These are phyloP conservation scores for Montipora efflorescens DNA, from an alignment of 64 coral and sea anemone species.

Conservation along the genomic window DNA sequence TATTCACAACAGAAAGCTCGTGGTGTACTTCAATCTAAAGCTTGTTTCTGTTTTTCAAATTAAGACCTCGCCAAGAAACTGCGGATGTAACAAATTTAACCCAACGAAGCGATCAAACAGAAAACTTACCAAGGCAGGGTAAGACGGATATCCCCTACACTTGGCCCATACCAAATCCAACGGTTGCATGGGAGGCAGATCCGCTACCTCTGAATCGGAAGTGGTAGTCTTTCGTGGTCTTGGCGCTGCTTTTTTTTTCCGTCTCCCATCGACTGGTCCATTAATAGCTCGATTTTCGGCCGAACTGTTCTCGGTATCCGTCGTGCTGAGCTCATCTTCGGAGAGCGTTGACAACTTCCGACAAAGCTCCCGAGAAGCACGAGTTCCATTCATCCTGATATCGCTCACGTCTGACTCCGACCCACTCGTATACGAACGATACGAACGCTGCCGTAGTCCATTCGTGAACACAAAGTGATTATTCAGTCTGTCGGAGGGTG, in stretches of 20 bases:
- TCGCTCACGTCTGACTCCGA: constrained; percentile 87
- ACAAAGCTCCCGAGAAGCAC: constrained; percentile 69
- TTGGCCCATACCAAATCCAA: constrained; percentile 99
- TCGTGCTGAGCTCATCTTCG: constrained; percentile 92
- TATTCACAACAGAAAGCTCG: no score
- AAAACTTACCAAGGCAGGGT: constrained; percentile 90
- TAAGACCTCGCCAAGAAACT: no score
- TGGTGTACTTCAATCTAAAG: no score
- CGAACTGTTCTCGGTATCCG: constrained; percentile 92
- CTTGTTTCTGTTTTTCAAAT: no score
- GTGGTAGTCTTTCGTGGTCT: constrained; percentile 84
- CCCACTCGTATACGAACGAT: constrained; percentile 88
- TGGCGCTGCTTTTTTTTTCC: constrained; percentile 73
- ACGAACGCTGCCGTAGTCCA: constrained; percentile 86
- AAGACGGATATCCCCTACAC: constrained; percentile 96
- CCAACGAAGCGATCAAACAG: neutral
- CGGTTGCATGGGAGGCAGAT: constrained; percentile 84
- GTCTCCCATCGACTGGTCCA: constrained; percentile 64
- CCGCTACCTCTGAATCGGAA: constrained; percentile 86
- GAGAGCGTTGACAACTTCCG: constrained; percentile 77
- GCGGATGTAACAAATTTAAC: no score
- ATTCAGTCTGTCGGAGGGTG: constrained; percentile 62
- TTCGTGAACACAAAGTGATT: constrained; percentile 84
- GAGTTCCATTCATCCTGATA: constrained; percentile 76
- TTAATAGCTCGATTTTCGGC: constrained; percentile 84